Evolutionary conservation across 2,113 vertebrate genomes (phyloP).

Genomic region (Egretta garzetta): DNA sequence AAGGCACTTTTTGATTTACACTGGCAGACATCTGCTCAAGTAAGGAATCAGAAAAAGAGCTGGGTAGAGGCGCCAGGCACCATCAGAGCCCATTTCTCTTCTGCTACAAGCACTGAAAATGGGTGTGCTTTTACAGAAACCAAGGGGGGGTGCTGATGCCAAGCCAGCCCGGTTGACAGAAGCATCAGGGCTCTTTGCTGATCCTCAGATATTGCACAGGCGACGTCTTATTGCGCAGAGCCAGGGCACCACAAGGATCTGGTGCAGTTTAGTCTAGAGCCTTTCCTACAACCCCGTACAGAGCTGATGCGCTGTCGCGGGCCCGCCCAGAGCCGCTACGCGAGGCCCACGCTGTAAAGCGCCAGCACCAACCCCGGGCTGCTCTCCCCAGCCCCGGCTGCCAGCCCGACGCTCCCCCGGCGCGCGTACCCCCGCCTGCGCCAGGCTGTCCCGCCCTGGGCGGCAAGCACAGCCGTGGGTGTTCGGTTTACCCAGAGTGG

Average conservation of each 20-base stretch:
- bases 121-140: background rate
- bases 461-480: background rate
- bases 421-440: rapidly evolving
- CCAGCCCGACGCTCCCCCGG: background rate
- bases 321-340: background rate
- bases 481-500: constrained; percentile 14
- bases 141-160: background rate
- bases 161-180: background rate
- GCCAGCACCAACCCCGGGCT: background rate
- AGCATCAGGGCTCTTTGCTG: background rate
- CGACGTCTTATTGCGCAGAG: background rate
- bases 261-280: background rate
- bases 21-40: background rate
- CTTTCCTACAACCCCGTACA: background rate
- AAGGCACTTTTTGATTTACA: background rate
- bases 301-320: background rate
- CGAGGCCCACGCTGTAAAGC: background rate
- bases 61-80: background rate
- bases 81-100: background rate
- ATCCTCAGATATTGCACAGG: background rate
- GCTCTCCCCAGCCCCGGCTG: background rate
- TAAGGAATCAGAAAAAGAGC: background rate
- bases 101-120: background rate
- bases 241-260: background rate
- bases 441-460: background rate